Conservation (phyloP, 2,888 invertebrate genomes). For the Halictus quadricinctus region DNA sequence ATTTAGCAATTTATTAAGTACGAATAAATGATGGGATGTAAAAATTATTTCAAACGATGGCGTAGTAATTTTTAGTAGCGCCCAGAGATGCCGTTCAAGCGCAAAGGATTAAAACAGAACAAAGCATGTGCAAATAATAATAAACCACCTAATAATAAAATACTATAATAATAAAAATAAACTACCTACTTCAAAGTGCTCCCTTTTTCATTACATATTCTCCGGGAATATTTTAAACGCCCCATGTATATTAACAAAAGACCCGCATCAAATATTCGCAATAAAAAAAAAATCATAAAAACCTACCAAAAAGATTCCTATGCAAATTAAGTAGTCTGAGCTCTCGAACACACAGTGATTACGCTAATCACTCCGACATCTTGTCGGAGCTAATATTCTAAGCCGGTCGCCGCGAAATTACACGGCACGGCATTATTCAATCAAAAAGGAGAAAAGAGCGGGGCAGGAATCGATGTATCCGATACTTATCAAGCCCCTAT, state of each 20-base stretch:
- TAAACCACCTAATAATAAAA: no score
- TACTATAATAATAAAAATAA: not conserved
- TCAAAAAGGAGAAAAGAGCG: not conserved
- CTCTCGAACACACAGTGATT: not conserved
- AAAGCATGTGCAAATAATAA: no score
- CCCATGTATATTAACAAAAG: not conserved
- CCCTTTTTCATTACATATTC: not conserved
- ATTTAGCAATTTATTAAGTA: no score
- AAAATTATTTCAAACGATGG: no score
- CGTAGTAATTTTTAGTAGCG: no score
- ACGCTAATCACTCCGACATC: not conserved
- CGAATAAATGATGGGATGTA: no score
- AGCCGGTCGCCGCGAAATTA: not conserved
- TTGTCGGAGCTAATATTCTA: not conserved
- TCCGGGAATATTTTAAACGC: not conserved
- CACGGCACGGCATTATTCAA: constrained; percentile 13
- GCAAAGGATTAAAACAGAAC: no score
- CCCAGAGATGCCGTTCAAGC: no score
- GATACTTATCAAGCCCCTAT: constrained; percentile 38
- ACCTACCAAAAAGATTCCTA: not conserved
- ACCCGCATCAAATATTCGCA: not conserved
- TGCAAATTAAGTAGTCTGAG: not conserved
- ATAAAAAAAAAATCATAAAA: not conserved
- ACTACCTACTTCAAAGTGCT: not conserved
- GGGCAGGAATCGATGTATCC: constrained; percentile 22